A percentile compares a stretch with the other conserved stretches of the same genome.
Conservation (phyloP, 2,797 vertebrate species). For the Coilia nasus region DNA sequence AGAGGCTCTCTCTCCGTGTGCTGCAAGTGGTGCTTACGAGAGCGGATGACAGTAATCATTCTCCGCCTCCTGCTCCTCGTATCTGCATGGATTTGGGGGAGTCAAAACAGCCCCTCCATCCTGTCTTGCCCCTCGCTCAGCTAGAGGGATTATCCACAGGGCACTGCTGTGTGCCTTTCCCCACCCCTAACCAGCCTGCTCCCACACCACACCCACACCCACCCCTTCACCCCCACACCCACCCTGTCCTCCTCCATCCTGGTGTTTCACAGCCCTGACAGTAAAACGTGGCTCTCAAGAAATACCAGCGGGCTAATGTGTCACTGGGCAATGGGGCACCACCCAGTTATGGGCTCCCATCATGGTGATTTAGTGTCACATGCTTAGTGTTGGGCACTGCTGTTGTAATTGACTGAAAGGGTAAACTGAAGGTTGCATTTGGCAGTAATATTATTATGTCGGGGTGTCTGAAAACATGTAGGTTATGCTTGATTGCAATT, state of each 20-base stretch:
- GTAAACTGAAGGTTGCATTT: neutral
- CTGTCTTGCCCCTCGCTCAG: constrained; percentile 25
- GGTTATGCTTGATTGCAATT: neutral
- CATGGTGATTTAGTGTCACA: neutral
- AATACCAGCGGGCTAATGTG: constrained; percentile 24
- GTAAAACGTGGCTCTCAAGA: neutral
- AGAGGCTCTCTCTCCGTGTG: constrained; percentile 30
- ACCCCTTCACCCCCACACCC: neutral
- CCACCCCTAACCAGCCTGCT: too few relatives aligned
- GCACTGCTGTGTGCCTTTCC: too few relatives aligned
- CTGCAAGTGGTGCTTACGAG: constrained; percentile 47
- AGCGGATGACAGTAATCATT: constrained; percentile 52
- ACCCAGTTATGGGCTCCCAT: constrained; percentile 17
- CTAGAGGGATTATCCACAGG: constrained; percentile 33
- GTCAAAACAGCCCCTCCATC: constrained; percentile 42
- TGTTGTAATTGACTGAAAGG: neutral
- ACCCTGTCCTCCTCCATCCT: too few relatives aligned
- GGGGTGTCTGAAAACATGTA: neutral
- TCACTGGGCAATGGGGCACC: neutral
- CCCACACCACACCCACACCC: neutral
- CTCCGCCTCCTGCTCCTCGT: constrained; percentile 27
- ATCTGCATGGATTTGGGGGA: constrained; percentile 40
- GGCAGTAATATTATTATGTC: neutral
- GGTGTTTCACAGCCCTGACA: neutral
- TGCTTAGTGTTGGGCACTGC: neutral